Evolutionary conservation across 2,797 vertebrate species (phyloP).

Genomic region (Centroberyx gerrardi): DNA sequence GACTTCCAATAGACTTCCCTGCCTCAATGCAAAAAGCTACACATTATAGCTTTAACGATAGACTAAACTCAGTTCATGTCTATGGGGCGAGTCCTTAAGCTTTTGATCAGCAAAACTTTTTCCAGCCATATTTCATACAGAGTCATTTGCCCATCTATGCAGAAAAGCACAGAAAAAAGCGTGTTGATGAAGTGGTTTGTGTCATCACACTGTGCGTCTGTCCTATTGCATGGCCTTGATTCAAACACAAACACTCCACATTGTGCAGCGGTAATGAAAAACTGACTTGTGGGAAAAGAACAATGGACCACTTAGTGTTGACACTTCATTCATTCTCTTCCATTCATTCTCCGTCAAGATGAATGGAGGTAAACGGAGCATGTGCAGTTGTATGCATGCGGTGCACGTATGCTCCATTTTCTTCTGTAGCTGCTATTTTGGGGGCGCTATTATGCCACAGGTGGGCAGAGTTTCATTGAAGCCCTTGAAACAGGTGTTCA

Average conservation of each 20-base stretch:
- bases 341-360: not conserved
- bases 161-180: not conserved
- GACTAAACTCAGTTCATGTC: no score
- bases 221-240: no score
- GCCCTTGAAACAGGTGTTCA: slow-evolving; percentile 1
- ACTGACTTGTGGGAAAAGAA: no score
- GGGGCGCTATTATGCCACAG: slow-evolving; percentile 7
- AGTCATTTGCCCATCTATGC: not conserved
- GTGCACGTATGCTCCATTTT: not conserved
- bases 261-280: no score
- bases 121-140: not conserved
- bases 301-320: not conserved
- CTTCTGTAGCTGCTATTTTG: not conserved
- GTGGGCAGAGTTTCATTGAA: slow-evolving; percentile 28
- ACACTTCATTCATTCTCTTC: slow-evolving; percentile 1
- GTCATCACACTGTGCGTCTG: no score
- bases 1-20: no score
- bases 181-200: no score
- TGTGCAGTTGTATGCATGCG: not conserved
- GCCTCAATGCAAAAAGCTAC: no score
- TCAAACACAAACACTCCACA: no score
- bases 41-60: no score
- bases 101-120: not conserved
- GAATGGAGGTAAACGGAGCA: not conserved
- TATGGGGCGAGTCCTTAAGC: not conserved